Evolutionary conservation across 2,113 vertebrate genomes (phyloP).

Genomic region (Lycaon pictus): DNA sequence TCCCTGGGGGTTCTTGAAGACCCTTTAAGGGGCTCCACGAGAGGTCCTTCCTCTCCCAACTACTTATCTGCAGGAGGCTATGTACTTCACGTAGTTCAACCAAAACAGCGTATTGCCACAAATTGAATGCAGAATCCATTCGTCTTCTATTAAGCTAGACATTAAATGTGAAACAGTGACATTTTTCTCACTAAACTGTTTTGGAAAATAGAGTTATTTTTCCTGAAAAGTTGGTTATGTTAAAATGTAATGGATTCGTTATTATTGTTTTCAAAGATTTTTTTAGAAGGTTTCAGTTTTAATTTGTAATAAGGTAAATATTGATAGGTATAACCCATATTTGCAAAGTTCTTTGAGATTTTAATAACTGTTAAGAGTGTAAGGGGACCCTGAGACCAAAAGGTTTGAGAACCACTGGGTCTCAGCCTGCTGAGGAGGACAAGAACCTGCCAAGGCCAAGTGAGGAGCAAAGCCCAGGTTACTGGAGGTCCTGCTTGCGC

Average conservation of each 20-base stretch:
- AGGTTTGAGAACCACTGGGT: neutral
- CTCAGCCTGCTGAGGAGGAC: neutral
- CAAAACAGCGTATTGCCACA: neutral
- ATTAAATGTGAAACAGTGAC: conserved; percentile 29
- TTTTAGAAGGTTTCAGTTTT: conserved; percentile 24
- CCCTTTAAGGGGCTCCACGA: neutral
- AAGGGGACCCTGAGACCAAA: neutral
- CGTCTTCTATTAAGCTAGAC: neutral
- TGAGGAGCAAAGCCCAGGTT: neutral
- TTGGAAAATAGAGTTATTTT: conserved; percentile 27
- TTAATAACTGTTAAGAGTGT: neutral
- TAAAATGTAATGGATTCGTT: neutral
- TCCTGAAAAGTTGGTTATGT: conserved; percentile 11
- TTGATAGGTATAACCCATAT: neutral
- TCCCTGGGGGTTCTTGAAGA: neutral
- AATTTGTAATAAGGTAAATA: conserved; percentile 13
- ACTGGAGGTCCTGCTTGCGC: neutral
- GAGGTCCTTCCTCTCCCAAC: neutral
- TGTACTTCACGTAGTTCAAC: neutral
- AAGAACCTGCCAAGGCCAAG: neutral
- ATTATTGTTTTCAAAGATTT: conserved; percentile 1
- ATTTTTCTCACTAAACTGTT: conserved; percentile 4
- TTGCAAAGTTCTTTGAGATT: neutral
- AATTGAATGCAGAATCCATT: neutral
- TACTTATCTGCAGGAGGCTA: neutral